Evolutionary conservation across 2,888 invertebrate genomes (phyloP).

Genomic region (Drosophila lacicola): DNA sequence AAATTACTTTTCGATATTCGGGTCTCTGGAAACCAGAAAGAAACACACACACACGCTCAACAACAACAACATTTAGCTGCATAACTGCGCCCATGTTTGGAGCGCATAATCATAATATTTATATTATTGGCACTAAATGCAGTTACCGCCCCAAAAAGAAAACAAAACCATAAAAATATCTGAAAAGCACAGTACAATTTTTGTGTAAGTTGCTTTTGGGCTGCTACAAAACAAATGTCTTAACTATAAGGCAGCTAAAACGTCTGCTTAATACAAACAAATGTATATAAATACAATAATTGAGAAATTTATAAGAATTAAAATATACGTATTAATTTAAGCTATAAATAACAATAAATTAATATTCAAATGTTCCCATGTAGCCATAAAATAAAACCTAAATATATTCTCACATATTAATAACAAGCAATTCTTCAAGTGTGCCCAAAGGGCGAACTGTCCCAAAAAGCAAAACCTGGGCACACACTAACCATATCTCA

Average conservation of each 20-base stretch:
- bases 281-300: not conserved
- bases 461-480: constrained; percentile 30
- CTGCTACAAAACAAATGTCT: not conserved
- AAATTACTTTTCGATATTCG: constrained; percentile 73
- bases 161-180: constrained; percentile 3
- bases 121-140: constrained; percentile 74
- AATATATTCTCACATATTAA: constrained; percentile 37
- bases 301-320: not conserved
- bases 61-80: constrained; percentile 46
- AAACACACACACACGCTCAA: constrained; percentile 9
- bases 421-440: constrained; percentile 28
- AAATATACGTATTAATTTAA: not conserved
- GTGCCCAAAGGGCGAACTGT: constrained; percentile 27
- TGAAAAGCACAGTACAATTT: constrained; percentile 1
- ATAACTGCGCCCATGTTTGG: constrained; percentile 53
- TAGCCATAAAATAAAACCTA: constrained; percentile 16
- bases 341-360: constrained; percentile 7
- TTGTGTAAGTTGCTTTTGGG: not conserved
- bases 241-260: not conserved
- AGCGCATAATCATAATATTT: constrained; percentile 71
- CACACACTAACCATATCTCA: constrained; percentile 63
- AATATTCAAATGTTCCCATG: constrained; percentile 7
- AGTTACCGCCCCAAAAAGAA: constrained; percentile 48
- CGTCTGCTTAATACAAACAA: not conserved
- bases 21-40: constrained; percentile 24